Evolutionary conservation across 2,113 vertebrate genomes (phyloP).

Genomic region (Heloderma charlesbogerti): DNA sequence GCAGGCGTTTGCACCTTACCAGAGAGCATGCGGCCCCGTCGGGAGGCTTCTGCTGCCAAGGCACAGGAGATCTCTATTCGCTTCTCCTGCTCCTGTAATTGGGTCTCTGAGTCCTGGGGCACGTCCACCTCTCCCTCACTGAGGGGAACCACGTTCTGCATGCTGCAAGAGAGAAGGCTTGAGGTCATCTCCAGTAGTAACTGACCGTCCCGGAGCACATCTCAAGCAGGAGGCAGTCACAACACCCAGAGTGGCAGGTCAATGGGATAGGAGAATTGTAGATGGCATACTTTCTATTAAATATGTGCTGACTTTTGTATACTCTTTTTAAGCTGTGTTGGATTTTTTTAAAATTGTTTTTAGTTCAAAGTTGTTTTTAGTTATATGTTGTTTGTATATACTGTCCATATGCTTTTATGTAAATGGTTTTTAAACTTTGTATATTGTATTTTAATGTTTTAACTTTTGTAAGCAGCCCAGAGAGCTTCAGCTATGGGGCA

Average conservation of each 20-base stretch:
- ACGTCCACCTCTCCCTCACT: conserved; percentile 87
- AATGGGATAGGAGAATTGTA: not conserved
- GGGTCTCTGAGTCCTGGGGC: conserved; percentile 85
- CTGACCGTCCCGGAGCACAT: not conserved
- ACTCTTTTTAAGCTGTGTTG: too few relatives aligned
- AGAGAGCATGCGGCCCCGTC: conserved; percentile 93
- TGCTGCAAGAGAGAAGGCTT: conserved; percentile 73
- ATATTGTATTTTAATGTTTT: too few relatives aligned
- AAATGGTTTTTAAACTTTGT: too few relatives aligned
- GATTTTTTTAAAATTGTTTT: too few relatives aligned
- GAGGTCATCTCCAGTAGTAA: not conserved
- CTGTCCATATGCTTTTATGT: too few relatives aligned
- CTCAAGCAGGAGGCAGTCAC: not conserved
- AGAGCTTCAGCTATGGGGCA: too few relatives aligned
- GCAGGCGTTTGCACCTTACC: conserved; percentile 77
- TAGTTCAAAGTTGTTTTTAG: too few relatives aligned
- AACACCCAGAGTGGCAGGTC: not conserved
- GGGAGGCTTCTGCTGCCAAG: conserved; percentile 94
- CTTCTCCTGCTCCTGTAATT: conserved; percentile 96
- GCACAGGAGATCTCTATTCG: conserved; percentile 96
- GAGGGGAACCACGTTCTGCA: conserved; percentile 93
- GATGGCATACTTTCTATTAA: not conserved
- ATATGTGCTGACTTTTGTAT: too few relatives aligned
- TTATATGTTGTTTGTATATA: too few relatives aligned
- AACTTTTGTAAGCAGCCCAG: too few relatives aligned